Evolutionary conservation across 2,113 vertebrate genomes (phyloP).

Genomic region (Hippolais icterina): DNA sequence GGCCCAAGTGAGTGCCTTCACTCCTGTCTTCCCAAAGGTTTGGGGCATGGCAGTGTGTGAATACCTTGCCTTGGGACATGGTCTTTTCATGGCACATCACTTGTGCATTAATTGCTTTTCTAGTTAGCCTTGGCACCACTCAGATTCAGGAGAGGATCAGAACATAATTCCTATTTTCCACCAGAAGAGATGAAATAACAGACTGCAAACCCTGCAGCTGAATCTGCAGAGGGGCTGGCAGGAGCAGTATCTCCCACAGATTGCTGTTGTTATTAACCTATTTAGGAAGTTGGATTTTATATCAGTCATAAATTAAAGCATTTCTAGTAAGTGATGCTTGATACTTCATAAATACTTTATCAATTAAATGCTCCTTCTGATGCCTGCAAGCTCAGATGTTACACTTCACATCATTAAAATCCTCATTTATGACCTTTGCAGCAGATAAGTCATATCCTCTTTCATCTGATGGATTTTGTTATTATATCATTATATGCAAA

Average conservation of each 20-base stretch:
- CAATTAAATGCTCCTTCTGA: constrained; percentile 9
- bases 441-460: background rate
- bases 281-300: constrained; percentile 1
- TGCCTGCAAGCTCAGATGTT: background rate
- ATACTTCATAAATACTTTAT: constrained; percentile 30
- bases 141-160: background rate
- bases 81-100: background rate
- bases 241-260: background rate
- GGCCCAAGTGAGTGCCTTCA: background rate
- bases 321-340: constrained; percentile 4
- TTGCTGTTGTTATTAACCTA: background rate
- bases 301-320: background rate
- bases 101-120: background rate
- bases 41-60: background rate
- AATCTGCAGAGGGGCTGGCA: background rate
- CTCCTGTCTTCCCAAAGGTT: background rate
- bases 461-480: constrained; percentile 35
- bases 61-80: background rate
- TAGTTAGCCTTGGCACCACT: background rate
- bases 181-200: background rate
- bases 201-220: background rate
- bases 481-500: constrained; percentile 31
- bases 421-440: background rate
- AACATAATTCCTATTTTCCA: background rate
- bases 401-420: constrained; percentile 11